Evolutionary conservation across 2,888 invertebrate genomes (phyloP).

Genomic region (Cataglyphis livida): DNA sequence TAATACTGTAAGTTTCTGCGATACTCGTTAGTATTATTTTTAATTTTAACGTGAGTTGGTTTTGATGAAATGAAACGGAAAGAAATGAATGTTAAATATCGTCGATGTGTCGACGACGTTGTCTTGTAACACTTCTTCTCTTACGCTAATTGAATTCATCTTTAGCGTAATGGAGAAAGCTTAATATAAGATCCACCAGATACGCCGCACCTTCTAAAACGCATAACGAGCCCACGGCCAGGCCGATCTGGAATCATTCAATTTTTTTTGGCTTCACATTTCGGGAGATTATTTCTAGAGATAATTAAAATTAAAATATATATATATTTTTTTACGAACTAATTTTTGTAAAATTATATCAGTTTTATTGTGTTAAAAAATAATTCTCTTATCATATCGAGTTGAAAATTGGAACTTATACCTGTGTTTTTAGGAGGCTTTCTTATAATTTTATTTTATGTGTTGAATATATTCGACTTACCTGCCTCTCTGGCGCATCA

Average conservation of each 20-base stretch:
- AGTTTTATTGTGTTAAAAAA: neutral
- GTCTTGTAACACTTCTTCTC: slow-evolving; percentile 6
- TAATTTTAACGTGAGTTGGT: neutral
- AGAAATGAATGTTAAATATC: neutral
- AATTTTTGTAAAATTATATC: neutral
- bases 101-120: neutral
- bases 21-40: neutral
- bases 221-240: slow-evolving; percentile 93
- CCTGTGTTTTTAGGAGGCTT: neutral
- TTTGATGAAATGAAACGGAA: slow-evolving; percentile 20
- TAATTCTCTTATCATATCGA: neutral
- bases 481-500: slow-evolving; percentile 91
- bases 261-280: neutral
- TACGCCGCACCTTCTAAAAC: slow-evolving; percentile 93
- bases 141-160: slow-evolving; percentile 86
- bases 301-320: slow-evolving; percentile 8
- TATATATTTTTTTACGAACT: too few relatives aligned
- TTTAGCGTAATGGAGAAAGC: slow-evolving; percentile 91
- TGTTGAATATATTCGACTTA: slow-evolving; percentile 70
- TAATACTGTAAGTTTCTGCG: neutral
- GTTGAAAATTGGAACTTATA: neutral
- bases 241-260: slow-evolving; percentile 88
- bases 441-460: slow-evolving; percentile 1
- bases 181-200: slow-evolving; percentile 92
- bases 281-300: neutral